phyloP scores from a whole-genome alignment of 2,113 vertebrate species.

The Axis porcinus region DNA sequence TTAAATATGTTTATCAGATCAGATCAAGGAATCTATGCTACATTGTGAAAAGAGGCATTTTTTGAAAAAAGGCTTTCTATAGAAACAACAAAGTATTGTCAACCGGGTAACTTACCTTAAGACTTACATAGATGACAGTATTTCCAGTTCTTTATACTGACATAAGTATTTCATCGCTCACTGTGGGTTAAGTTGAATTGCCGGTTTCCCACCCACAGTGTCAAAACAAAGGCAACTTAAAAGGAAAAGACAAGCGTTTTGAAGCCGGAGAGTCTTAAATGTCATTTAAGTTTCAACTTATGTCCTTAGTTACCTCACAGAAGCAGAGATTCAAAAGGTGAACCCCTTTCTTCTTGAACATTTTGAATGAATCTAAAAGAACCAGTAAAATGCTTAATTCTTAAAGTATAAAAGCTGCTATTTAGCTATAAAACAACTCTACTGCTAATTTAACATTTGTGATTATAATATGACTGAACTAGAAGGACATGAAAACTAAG shows the following conservation, averaged over 20 bases:
- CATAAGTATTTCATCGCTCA: background rate
- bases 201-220: background rate
- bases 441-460: background rate
- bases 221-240: slow-evolving; percentile 40
- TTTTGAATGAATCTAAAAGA: background rate
- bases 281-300: background rate
- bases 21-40: background rate
- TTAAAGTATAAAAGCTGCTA: background rate
- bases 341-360: background rate
- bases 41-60: background rate
- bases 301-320: background rate
- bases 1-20: background rate
- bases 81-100: background rate
- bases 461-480: background rate
- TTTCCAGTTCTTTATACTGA: background rate
- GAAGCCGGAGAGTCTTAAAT: background rate
- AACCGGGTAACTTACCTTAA: background rate
- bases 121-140: background rate
- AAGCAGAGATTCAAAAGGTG: background rate
- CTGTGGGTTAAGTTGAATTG: background rate
- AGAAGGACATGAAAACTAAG: background rate
- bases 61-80: background rate
- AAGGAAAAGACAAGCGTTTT: background rate
- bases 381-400: background rate
- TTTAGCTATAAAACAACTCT: background rate